Evolutionary conservation across 2,888 invertebrate species (phyloP), one percentile per base, ranked within the genome.

Genomic region (Peribatodes rhomboidaria): DNA sequence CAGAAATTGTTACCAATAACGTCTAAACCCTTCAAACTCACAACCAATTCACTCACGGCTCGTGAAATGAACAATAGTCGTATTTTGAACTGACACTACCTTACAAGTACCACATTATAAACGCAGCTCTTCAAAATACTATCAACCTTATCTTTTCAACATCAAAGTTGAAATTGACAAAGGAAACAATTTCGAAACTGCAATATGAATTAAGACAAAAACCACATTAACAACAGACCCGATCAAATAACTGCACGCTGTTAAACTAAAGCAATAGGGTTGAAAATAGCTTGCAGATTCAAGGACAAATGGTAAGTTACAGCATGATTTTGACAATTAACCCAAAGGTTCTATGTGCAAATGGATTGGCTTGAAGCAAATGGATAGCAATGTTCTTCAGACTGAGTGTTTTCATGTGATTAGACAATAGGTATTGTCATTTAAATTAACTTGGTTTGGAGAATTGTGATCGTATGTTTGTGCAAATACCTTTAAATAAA

Each of bases 361-460:
- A 91, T 91, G 91, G 90, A 91, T 90, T 90, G 89, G 90, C 82
- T 86, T 84, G 80, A 80, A 86, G 85, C 81, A 79, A 82, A 84
- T 83, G 77, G 79, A 82, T 81, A 73, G 72, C 73, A 86, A 85
- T 86, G 85, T 84, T 84, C 73, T 84, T 84, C 73, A 65, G 77
- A 73, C 75, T 77, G 74, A 78, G 76, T 75, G 75, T 72, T 76
- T 78, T 78, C 78, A 75, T 72, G 74, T 77, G 71, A 79, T 82
- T 78, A 75, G 75, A 80, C 77, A 78, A 79, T 77, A 78, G 73
- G 65, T 58, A 57, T 65, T 61, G 68, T 61, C 22, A 62, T 58
- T 72, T 60, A 63, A 72, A 73, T 77, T 73, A 74, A 69, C 64
- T 56, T 7, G 52, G 9, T 39, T 20, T 27, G 46, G 46, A 42